Evolutionary conservation across 1,140 invertebrate species (phyloP), one percentile per base, ranked within the genome.

Genomic region (Cyclargus thomasi): DNA sequence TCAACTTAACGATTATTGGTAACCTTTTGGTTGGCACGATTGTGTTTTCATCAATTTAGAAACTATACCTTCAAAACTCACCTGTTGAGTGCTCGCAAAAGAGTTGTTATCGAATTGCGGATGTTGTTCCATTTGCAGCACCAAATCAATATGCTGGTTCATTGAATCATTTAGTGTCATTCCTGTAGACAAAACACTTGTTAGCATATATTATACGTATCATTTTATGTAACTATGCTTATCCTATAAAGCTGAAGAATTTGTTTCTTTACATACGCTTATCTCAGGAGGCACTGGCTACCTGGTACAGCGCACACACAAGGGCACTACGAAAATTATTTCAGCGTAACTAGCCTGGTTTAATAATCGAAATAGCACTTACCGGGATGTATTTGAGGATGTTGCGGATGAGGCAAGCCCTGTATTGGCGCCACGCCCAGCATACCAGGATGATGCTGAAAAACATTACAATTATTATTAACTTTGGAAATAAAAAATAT

Each of bases 331-430:
- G n/a, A n/a, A n/a, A n/a, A n/a, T n/a, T n/a, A n/a, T n/a, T n/a
- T n/a, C n/a, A n/a, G n/a, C n/a, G n/a, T n/a, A n/a, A n/a, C n/a
- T n/a, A n/a, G n/a, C n/a, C n/a, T n/a, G n/a, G n/a, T n/a, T n/a
- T n/a, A 62, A 36, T 62, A 53, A 69, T 66, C 57, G 20, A 18
- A 39, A 2, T 57, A 4, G 23, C 20, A 79, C 76, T 71, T 74
- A 91, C 90, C 88, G 69, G 88, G 90, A 76, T 91, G 92, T 76
- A 95, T 93, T 80, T 93, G 93, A 67, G 94, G 93, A 71, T 94
- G 94, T 74, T 94, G 93, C 36, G 92, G 91, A 77, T 93, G 92
- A 62, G 93, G 93, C 59, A 92, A 83, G 22, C 92, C 92, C 76
- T 92, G 92, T 10, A 90, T 69, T 7, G 83, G 88, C 16, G 84